Conservation (phyloP, 2,797 vertebrate species). For the Netta rufina region DNA sequence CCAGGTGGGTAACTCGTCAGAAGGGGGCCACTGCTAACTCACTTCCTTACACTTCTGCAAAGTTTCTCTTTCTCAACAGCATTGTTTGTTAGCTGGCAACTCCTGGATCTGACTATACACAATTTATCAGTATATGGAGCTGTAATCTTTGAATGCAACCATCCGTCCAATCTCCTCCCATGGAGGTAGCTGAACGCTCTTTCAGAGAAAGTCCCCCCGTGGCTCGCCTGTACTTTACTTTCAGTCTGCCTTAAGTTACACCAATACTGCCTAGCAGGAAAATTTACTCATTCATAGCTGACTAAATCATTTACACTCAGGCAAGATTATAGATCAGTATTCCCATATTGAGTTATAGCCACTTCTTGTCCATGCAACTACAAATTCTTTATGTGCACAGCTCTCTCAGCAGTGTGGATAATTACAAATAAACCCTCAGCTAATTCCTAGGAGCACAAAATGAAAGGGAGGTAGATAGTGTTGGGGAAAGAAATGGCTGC, state of each 20-base stretch:
- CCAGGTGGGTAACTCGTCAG: background rate
- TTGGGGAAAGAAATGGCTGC: background rate
- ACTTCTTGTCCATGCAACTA: background rate
- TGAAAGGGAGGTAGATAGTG: background rate
- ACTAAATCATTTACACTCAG: background rate
- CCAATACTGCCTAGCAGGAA: background rate
- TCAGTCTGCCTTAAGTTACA: background rate
- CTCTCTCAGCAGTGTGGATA: background rate
- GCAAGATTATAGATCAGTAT: background rate
- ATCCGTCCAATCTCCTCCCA: background rate
- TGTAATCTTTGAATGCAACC: background rate
- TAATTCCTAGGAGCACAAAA: background rate
- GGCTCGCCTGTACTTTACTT: background rate
- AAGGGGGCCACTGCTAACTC: background rate
- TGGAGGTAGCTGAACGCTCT: background rate
- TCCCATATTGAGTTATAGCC: background rate
- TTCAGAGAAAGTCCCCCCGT: background rate
- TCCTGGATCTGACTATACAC: background rate
- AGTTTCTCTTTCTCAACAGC: background rate
- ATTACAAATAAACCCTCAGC: background rate
- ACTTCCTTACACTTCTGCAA: background rate
- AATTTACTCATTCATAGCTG: background rate
- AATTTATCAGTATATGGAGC: rapidly evolving
- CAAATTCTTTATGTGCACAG: background rate
- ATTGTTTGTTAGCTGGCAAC: background rate